A percentile compares a stretch with the other conserved stretches of the same genome.
phyloP scores from a whole-genome alignment of 2,888 invertebrate species.

The Apamea anceps region DNA sequence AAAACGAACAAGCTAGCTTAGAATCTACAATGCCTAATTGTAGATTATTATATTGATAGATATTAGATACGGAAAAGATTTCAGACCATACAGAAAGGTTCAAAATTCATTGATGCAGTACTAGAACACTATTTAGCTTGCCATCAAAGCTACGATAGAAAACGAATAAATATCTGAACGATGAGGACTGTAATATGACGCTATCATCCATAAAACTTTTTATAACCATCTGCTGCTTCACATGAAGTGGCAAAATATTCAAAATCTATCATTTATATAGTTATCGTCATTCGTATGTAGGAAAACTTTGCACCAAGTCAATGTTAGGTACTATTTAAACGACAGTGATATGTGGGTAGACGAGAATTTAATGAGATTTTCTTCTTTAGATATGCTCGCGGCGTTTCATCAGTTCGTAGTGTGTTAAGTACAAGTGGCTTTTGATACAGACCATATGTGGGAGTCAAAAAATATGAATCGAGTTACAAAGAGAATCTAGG shows the following conservation, averaged over 20 bases:
- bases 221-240: slow-evolving; percentile 38
- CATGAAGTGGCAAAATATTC: slow-evolving; percentile 13
- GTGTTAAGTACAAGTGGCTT: neutral
- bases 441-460: slow-evolving; percentile 5
- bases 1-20: neutral
- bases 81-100: neutral
- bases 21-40: too few species aligned
- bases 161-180: slow-evolving; percentile 11
- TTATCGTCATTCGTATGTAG: slow-evolving; percentile 14
- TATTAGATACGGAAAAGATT: neutral
- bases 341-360: slow-evolving; percentile 21
- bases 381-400: neutral
- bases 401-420: slow-evolving; percentile 1
- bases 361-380: slow-evolving; percentile 45
- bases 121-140: neutral
- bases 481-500: neutral
- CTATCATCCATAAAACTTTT: slow-evolving; percentile 28
- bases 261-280: slow-evolving; percentile 27
- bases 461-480: neutral
- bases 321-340: slow-evolving; percentile 57
- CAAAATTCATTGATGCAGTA: neutral
- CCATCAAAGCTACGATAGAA: neutral
- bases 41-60: too few species aligned
- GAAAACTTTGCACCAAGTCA: slow-evolving; percentile 32
- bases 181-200: neutral